Base-by-base conservation (phyloP, 2,888 invertebrate genomes). In the Mesoligia furuncula region DNA sequence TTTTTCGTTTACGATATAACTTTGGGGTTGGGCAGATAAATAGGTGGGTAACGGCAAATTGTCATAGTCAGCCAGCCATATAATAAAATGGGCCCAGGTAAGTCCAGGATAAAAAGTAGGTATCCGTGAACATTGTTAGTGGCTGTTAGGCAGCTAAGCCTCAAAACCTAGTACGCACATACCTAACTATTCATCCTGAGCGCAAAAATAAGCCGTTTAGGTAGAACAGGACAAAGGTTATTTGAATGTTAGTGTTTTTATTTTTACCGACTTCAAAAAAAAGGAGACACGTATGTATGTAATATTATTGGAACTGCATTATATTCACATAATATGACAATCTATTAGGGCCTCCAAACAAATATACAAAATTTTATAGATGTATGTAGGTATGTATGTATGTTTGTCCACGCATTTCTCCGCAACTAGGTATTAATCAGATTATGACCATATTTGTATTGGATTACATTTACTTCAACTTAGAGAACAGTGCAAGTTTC, bases 191-290 rank as follows among this genome's bases (percentile, higher is more conserved):
- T 69, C 17, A 59, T 69, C 45, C 27, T n/a, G 27, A 27, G 42
- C 51, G 5, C 42, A 83, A 77, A 83, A 81, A 76, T 48, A 79
- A n/a, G 9, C 24, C 11, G 15, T 80, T 69, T 51, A 51, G 27
- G 31, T 4, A 24, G 39, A 8, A 45, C 13, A 54, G n/a, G 15
- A 20, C 24, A n/a, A 64, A 77, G 51, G 17, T 59, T 65, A 51
- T 48, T 68, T 48, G 31, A 57, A 68, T 65, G 17, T 51, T 24
- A 20, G 1, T 27, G 45, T 39, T 48, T 68, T 20, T 42, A n/a
- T 48, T 65, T 75, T 61, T 48, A 31, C 31, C 31, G 31, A 31
- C 31, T 31, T 31, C 31, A 31, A 31, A 31, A 31, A 31, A 31
- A 31, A 31, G 31, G 31, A 31, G 31, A 31, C 31, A 31, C 31